Evolutionary conservation across 2,797 vertebrate genomes (phyloP), one percentile per base, ranked within the genome.

Genomic region (Cyclopterus lumpus): DNA sequence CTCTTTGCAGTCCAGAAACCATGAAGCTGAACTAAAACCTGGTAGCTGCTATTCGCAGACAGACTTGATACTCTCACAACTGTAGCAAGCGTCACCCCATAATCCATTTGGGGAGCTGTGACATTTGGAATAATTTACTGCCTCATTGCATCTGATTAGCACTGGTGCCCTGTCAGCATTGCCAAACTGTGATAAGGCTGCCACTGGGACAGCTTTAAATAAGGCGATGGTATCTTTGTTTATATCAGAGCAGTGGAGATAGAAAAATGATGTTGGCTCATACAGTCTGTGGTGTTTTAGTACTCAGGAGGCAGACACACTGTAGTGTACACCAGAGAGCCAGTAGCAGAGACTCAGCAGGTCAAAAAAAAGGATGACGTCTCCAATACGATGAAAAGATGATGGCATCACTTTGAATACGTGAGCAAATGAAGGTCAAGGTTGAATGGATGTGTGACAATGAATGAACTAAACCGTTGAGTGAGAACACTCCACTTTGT

Each of bases 81-180:
- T 54, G 71, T 66, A 58, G 55, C 67, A 59, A 32, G 67, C 73
- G 74, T 71, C 67, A 76, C 30, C 62, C 49, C 51, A 65, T 84
- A 75, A 85, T 88, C 84, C 75, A 68, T 14, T 80, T 67, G 60
- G 55, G 3, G 28, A 60, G 42, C 26, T 77, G 65, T 88, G 82
- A 88, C 80, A 87, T 86, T 77, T 79, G 67, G 80, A 87, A 86
- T 87, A 67, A 82, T 85, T 84, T 82, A 62, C 72, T 77, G 82
- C 79, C 75, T 89, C 54, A 65, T 84, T 89, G 79, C 58, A 78
- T 88, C 80, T 83, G 85, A 82, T 86, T 83, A 86, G 74, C 53
- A 8, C 16, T 15, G 57, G 72, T 72, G 68, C 82, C 48, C 72
- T 74, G 79, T 83, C 84, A 82, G 79, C 69, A 58, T 71, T 44